Evolutionary conservation across 2,888 invertebrate genomes (phyloP), one percentile per base, ranked within the genome.

Genomic region (Drosophila anceps): DNA sequence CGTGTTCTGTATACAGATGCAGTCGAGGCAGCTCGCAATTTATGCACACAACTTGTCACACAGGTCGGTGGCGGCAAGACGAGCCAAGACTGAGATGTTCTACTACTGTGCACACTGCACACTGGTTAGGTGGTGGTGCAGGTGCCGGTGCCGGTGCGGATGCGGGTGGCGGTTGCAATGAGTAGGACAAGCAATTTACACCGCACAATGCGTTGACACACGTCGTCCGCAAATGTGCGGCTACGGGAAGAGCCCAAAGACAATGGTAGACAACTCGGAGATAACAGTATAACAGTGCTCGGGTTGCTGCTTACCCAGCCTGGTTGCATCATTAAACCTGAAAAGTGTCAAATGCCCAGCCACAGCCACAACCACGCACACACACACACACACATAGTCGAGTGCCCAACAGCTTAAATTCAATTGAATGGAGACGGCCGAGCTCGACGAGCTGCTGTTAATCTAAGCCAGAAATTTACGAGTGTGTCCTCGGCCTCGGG

Each of bases 191-290:
- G 87, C 84, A 84, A 84, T 84, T 84, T 84, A 86, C 81, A 84
- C 79, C 76, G 87, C 76, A 84, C 84, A 84, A 89, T 89, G 84
- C 84, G 88, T 89, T 84, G 84, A 89, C 84, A 89, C 88, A 84
- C 88, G 84, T 84, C 90, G 76, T 69, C 84, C 87, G 58, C 84
- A 84, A 89, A 89, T 84, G 90, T 87, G 90, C 74, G 88, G 89
- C 84, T 61, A 62, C 31, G 67, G 64, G 58, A 48, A 31, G 61
- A 60, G 59, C 37, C 59, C 46, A 72, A 84, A 84, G 84, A 89
- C 84, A 84, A 84, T 89, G 70, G 81, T 44, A 62, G 41, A 53
- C 58, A 65, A 82, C 64, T 60, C 59, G 72, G 64, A 67, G 75
- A 69, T 70, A 54, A 35, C 69, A 55, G 66, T 60, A 69, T 70